These are phyloP conservation scores for Archips crataeganus DNA, from an alignment of 2,888 invertebrate species.

Conservation along the genomic window DNA sequence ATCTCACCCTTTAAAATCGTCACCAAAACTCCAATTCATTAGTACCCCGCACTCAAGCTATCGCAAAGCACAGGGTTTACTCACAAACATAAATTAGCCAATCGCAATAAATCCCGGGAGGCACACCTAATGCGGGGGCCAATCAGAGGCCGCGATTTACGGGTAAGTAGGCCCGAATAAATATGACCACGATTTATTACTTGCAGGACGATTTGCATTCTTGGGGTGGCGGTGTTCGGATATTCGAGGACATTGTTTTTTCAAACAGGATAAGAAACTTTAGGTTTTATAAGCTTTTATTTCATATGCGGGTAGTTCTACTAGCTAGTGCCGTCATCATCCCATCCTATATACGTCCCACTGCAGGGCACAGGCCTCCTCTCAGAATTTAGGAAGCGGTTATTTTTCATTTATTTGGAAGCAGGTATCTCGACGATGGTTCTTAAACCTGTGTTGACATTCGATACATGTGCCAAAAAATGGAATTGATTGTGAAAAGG, in stretches of 20 bases:
- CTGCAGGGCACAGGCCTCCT: too few species aligned
- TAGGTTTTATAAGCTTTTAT: too few species aligned
- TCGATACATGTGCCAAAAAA: too few species aligned
- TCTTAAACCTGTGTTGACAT: too few species aligned
- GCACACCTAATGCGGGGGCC: constrained; percentile 25
- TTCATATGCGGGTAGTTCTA: too few species aligned
- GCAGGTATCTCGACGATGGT: too few species aligned
- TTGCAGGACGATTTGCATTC: constrained; percentile 23
- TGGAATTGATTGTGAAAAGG: too few species aligned
- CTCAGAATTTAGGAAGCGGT: too few species aligned
- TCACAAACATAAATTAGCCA: constrained; percentile 26
- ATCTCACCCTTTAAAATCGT: neutral
- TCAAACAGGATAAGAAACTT: neutral
- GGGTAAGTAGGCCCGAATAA: constrained; percentile 35
- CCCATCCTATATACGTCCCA: too few species aligned
- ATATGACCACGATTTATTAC: constrained; percentile 33
- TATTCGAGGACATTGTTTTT: neutral
- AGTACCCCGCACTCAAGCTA: constrained; percentile 11
- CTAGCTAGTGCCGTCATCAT: too few species aligned
- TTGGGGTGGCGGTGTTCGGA: constrained; percentile 4
- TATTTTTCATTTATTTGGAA: too few species aligned
- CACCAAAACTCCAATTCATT: constrained; percentile 15
- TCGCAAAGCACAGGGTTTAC: constrained; percentile 28
- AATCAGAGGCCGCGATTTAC: constrained; percentile 33
- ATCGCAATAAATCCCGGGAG: constrained; percentile 20